phyloP scores from a whole-genome alignment of 2,113 vertebrate genomes.

The Caranx ignobilis region DNA sequence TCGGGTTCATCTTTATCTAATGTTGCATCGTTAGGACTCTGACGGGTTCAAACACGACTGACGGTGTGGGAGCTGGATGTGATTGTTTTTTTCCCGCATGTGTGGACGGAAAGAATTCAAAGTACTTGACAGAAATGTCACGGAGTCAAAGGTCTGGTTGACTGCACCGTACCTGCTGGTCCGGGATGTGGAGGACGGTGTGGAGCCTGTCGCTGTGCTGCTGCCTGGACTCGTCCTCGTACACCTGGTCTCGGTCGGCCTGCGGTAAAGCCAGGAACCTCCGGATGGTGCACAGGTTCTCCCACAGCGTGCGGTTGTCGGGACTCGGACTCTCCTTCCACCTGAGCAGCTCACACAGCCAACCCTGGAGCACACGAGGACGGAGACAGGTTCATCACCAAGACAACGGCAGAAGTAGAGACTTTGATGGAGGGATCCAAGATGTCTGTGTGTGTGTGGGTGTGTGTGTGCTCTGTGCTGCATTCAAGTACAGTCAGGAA shows the following conservation, averaged over 20 bases:
- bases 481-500: neutral
- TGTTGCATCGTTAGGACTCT: no score
- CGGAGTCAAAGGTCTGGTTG: no score
- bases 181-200: slow-evolving; percentile 87
- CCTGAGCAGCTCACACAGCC: slow-evolving; percentile 94
- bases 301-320: slow-evolving; percentile 96
- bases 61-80: no score
- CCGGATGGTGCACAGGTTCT: slow-evolving; percentile 95
- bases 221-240: slow-evolving; percentile 92
- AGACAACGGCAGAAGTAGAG: neutral
- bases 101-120: no score
- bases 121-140: no score
- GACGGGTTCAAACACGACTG: no score
- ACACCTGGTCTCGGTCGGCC: slow-evolving; percentile 89
- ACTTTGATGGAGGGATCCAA: no score
- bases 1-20: no score
- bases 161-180: slow-evolving; percentile 81
- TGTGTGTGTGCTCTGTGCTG: neutral
- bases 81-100: no score
- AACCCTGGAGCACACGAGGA: slow-evolving; percentile 83
- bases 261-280: slow-evolving; percentile 91
- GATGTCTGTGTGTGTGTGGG: no score
- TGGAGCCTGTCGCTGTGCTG: slow-evolving; percentile 92
- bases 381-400: neutral
- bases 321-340: slow-evolving; percentile 96